Base-by-base conservation (phyloP, 2,888 invertebrate genomes). In the Caradrina clavipalpis region DNA sequence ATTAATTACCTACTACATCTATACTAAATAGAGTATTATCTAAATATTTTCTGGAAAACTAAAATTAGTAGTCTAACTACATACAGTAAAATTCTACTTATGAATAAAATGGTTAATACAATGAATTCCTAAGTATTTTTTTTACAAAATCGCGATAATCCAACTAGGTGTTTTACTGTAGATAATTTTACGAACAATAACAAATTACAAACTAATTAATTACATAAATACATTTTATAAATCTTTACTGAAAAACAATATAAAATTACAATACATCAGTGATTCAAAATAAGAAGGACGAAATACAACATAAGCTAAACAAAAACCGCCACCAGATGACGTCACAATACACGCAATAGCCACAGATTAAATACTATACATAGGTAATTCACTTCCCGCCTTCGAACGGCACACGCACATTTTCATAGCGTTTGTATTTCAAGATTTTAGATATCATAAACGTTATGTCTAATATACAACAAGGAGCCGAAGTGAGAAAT, bases 281-380 rank as follows among this genome's bases (percentile, higher is more conserved):
- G 42, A 57, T 19, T 53, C 13, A n/a, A 72, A 65, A 50, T 22
- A 17, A 47, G 11, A 39, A 74, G 50, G 35, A 60, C 35, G 15
- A 53, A 56, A 57, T 35, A 31, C 45, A 54, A 58, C 13, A 64
- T 47, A 26, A 72, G 31, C 2, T 57, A 65, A 56, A 55, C 39
- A 31, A 26, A 55, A 54, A 22, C 76, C 60, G 31, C 80, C 69
- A 76, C 76, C 76, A 64, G 59, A 69, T 50, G 76, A 64, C 76
- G 63, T 19, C 53, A 76, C 76, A 62, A 74, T 49, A 78, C 31
- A 69, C 60, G n/a, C 5, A 66, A 13, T 22, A 2, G 21, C 35
- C 51, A 60, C 75, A 79, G 63, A 69, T 57, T 50, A 35, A 31
- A 74, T 54, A 64, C 19, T 62, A 62, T 26, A 51, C 78, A 58